These are phyloP conservation scores for Atlantisia rogersi DNA, from an alignment of 2,113 vertebrate species.

Conservation along the genomic window DNA sequence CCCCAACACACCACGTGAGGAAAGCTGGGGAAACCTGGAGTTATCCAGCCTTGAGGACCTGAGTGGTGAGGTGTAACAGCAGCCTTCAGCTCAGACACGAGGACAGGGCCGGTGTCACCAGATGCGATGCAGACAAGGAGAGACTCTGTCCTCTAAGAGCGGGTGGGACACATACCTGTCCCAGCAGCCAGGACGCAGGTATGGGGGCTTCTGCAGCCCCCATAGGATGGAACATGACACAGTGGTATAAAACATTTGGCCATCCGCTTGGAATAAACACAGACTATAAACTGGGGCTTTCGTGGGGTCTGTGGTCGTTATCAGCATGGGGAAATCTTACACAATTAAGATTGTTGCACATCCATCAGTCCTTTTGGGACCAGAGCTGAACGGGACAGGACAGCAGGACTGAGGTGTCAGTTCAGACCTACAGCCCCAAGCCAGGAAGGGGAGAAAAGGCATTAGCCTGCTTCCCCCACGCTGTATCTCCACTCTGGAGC, in stretches of 20 bases:
- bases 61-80: neutral
- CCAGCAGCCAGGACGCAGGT: rapidly evolving
- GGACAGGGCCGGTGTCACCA: neutral
- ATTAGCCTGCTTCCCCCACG: neutral
- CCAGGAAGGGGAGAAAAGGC: neutral
- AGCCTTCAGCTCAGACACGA: rapidly evolving
- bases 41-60: neutral
- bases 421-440: neutral
- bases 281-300: neutral
- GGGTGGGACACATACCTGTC: neutral
- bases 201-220: neutral
- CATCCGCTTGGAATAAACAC: neutral
- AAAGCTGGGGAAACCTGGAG: neutral
- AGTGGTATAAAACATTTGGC: rapidly evolving
- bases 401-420: neutral
- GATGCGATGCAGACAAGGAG: neutral
- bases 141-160: too few species aligned
- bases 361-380: neutral
- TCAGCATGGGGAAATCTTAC: rapidly evolving
- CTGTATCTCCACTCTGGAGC: rapidly evolving
- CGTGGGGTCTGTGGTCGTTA: neutral
- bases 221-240: rapidly evolving
- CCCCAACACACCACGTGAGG: neutral
- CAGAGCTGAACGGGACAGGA: neutral
- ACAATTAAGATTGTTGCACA: neutral